Conservation (phyloP, 2,113 vertebrate genomes). For the Microtus ochrogaster region DNA sequence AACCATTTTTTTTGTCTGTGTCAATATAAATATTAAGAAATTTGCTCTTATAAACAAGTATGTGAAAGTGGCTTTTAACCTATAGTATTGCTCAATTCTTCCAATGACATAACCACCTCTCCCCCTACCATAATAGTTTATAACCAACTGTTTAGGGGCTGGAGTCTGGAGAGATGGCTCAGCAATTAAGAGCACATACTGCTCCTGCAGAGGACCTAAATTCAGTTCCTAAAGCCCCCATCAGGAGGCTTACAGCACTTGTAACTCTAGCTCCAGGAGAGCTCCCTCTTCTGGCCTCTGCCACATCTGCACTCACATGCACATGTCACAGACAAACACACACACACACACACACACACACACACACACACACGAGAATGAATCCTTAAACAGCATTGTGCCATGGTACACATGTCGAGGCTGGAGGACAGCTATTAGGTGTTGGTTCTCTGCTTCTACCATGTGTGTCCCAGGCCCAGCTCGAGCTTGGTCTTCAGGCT, state of each 20-base stretch:
- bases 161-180: background rate
- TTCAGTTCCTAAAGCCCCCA: background rate
- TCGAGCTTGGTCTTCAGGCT: background rate
- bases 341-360: background rate
- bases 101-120: background rate
- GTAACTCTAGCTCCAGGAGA: background rate
- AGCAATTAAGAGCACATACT: background rate
- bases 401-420: background rate
- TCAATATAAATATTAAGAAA: constrained; percentile 4
- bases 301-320: background rate
- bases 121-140: background rate
- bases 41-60: constrained; percentile 23
- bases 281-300: background rate
- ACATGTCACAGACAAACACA: background rate
- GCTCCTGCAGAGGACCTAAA: background rate
- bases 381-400: background rate
- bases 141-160: background rate
- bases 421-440: background rate
- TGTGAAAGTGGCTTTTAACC: background rate
- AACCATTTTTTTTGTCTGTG: background rate
- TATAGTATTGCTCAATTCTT: background rate
- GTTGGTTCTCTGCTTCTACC: background rate
- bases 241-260: background rate
- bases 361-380: background rate
- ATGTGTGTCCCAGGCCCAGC: background rate